Percentiles rank a stretch among this genome's conserved stretches.
Conservation (phyloP, 2,888 invertebrate genomes). For the Bursaphelenchus okinawaensis region DNA sequence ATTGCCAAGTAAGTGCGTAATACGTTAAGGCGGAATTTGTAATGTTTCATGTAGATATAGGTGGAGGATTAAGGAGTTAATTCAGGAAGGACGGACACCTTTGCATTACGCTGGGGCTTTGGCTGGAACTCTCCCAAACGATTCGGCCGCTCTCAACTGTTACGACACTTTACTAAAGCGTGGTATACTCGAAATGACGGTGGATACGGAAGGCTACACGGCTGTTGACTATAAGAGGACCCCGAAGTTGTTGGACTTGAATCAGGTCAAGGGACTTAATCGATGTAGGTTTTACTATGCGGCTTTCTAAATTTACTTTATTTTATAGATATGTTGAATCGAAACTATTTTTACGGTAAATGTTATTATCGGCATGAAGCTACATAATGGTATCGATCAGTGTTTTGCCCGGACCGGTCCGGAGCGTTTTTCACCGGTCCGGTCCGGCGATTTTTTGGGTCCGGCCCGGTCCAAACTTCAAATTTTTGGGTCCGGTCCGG, state of each 20-base stretch:
- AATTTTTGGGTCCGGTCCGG: too few species aligned
- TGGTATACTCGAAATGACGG: slow-evolving; percentile 25
- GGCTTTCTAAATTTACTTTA: too few species aligned
- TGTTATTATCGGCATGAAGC: too few species aligned
- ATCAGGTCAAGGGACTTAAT: slow-evolving; percentile 39
- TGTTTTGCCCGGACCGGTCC: too few species aligned
- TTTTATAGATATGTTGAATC: too few species aligned
- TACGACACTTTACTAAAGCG: slow-evolving; percentile 32
- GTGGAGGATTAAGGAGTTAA: background rate
- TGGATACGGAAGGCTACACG: slow-evolving; percentile 51
- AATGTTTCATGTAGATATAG: too few species aligned
- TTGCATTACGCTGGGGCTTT: slow-evolving; percentile 47
- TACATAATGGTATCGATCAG: too few species aligned
- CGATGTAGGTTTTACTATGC: slow-evolving; percentile 39
- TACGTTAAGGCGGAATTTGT: background rate
- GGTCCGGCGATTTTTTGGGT: too few species aligned
- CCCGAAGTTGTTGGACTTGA: slow-evolving; percentile 46
- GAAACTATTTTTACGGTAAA: too few species aligned
- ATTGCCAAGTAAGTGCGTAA: background rate
- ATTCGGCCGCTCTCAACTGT: slow-evolving; percentile 15
- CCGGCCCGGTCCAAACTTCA: too few species aligned
- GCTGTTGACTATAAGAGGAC: slow-evolving; percentile 39
- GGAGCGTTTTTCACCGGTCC: too few species aligned
- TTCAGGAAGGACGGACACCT: slow-evolving; percentile 42
- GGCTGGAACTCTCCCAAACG: slow-evolving; percentile 24